Percentiles rank a stretch among this genome's conserved stretches.
Evolutionary conservation across 2,797 vertebrate genomes (phyloP).

Genomic region (Masticophis lateralis): DNA sequence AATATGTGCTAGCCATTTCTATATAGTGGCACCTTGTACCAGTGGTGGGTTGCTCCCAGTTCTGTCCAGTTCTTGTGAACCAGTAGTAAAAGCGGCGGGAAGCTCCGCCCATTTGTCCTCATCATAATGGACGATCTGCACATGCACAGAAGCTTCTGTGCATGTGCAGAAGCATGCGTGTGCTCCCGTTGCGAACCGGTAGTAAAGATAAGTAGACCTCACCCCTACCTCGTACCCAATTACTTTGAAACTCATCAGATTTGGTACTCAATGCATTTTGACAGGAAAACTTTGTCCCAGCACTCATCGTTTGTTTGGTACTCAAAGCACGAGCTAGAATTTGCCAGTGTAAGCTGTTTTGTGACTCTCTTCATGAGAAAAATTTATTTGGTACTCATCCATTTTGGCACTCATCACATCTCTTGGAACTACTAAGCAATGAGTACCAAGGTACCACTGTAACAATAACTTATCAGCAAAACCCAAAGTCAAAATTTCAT

Average conservation of each 20-base stretch:
- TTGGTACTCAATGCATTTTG: not conserved
- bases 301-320: not conserved
- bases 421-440: not conserved
- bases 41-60: no score
- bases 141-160: no score
- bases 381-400: fast-evolving
- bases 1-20: not conserved
- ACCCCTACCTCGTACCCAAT: not conserved
- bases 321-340: not conserved
- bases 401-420: not conserved
- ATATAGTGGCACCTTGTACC: not conserved
- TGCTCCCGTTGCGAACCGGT: no score
- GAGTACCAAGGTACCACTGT: not conserved
- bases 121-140: no score
- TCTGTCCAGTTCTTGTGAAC: no score
- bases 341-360: not conserved
- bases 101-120: no score
- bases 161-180: no score
- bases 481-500: not conserved
- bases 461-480: not conserved
- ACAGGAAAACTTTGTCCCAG: not conserved
- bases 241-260: not conserved
- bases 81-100: no score
- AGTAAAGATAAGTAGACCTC: no score
- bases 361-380: not conserved